These are phyloP conservation scores for Ceratothoa steindachneri DNA, from an alignment of 2,888 invertebrate species.

Conservation along the genomic window DNA sequence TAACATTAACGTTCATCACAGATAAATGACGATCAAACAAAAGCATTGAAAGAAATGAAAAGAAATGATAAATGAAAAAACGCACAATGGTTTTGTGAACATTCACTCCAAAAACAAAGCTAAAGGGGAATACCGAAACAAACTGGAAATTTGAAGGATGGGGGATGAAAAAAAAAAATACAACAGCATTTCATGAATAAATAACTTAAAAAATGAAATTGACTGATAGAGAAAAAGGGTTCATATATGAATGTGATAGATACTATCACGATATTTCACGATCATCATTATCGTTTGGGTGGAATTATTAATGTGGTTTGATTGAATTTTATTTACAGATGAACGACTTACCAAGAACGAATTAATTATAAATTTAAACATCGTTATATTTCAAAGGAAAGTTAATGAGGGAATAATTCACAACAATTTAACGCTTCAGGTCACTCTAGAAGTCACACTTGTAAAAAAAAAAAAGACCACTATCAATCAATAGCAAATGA, in stretches of 20 bases:
- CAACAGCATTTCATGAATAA: not conserved
- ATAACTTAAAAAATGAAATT: not conserved
- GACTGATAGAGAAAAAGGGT: not conserved
- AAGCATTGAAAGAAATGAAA: too few relatives aligned
- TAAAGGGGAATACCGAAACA: not conserved
- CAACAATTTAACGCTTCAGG: not conserved
- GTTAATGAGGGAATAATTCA: not conserved
- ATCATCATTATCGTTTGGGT: not conserved
- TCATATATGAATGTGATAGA: not conserved
- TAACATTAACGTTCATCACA: constrained; percentile 14
- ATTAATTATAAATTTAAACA: not conserved
- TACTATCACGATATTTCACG: not conserved
- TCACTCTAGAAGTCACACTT: too few relatives aligned
- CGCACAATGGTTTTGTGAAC: not conserved
- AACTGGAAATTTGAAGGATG: too few relatives aligned
- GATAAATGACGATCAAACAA: not conserved
- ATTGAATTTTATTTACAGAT: not conserved
- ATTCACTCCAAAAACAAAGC: not conserved
- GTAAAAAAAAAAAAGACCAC: not conserved
- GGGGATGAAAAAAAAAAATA: not conserved
- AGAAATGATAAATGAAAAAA: not conserved
- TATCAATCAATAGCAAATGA: not conserved
- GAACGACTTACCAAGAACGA: not conserved
- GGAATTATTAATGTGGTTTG: not conserved
- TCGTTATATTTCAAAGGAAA: not conserved